phyloP scores from a whole-genome alignment of 2,888 invertebrate genomes.

The Eristalis arbustorum region DNA sequence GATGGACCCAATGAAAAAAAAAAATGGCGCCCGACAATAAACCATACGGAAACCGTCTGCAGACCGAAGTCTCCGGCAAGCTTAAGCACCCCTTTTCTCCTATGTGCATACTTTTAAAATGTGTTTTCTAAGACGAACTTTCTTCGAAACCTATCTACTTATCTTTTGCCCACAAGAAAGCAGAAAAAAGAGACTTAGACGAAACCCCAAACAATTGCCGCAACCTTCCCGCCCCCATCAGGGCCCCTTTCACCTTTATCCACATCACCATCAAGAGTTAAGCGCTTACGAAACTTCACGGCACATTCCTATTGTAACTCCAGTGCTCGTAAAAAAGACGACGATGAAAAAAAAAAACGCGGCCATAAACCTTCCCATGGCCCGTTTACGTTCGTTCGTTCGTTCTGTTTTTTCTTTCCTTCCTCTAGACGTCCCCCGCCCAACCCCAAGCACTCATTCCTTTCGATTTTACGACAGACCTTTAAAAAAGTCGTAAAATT shows the following conservation, averaged over 20 bases:
- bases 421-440: background rate
- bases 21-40: background rate
- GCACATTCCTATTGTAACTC: slow-evolving; percentile 55
- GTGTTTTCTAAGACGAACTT: background rate
- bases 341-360: background rate
- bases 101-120: background rate
- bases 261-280: slow-evolving; percentile 13
- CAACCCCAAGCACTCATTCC: background rate
- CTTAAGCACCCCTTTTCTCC: too few species aligned
- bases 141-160: background rate
- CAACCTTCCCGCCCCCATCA: background rate
- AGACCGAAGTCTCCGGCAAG: too few species aligned
- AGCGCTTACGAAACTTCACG: slow-evolving; percentile 49
- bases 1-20: background rate
- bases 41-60: background rate
- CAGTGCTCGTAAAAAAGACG: slow-evolving; percentile 43
- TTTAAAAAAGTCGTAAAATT: slow-evolving; percentile 63
- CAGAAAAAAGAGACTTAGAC: background rate
- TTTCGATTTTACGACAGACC: slow-evolving; percentile 55
- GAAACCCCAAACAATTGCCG: slow-evolving; percentile 11
- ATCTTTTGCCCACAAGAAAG: background rate
- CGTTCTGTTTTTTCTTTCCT: background rate
- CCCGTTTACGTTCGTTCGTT: slow-evolving; percentile 26
- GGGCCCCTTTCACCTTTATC: background rate
- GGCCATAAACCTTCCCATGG: slow-evolving; percentile 55